Evolutionary conservation across 2,113 vertebrate genomes (phyloP).

Genomic region (Loxodonta africana): DNA sequence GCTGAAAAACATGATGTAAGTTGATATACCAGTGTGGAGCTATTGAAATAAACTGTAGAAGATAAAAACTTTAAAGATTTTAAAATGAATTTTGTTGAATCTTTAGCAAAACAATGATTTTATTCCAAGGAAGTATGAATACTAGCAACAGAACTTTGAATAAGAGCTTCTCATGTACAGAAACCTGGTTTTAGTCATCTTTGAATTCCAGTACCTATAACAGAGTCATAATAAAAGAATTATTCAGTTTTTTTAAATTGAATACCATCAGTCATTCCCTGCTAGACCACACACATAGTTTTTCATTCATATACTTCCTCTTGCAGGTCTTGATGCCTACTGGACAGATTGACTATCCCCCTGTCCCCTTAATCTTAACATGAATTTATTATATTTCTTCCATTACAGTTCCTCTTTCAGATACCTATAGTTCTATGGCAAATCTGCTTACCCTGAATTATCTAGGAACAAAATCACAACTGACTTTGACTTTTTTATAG

Average conservation of each 20-base stretch:
- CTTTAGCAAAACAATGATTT: slow-evolving; percentile 26
- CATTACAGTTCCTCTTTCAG: neutral
- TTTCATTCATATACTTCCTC: neutral
- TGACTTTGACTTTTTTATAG: neutral
- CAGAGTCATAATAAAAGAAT: neutral
- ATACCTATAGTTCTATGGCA: neutral
- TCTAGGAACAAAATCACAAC: neutral
- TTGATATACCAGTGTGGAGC: neutral
- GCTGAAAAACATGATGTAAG: neutral
- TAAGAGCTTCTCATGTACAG: neutral
- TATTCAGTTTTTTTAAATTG: neutral
- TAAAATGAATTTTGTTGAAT: slow-evolving; percentile 33
- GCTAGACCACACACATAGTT: neutral
- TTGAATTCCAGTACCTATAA: neutral
- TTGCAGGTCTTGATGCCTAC: neutral
- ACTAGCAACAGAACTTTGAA: slow-evolving; percentile 15
- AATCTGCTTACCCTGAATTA: slow-evolving; percentile 9
- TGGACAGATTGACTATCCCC: neutral
- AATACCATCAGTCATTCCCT: neutral
- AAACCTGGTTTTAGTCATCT: neutral
- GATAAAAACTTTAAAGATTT: neutral
- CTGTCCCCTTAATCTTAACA: neutral
- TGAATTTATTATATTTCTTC: neutral
- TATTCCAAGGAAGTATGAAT: neutral
- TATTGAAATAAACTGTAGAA: neutral